Base-by-base conservation (phyloP, 1,140 invertebrate genomes). In the Pseudomyrmex pallidus region DNA sequence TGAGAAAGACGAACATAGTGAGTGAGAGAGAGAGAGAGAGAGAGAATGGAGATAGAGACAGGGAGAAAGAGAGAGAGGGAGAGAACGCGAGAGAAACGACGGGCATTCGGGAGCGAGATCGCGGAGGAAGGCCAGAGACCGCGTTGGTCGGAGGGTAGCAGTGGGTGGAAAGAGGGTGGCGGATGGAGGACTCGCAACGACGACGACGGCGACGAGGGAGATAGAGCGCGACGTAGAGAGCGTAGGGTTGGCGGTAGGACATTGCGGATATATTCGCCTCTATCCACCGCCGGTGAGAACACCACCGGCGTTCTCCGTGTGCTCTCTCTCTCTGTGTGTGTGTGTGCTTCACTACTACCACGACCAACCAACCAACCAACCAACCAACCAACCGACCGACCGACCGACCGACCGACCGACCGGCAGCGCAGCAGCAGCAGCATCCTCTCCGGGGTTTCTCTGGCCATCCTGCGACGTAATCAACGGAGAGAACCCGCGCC, bases 381-480 rank as follows among this genome's bases (percentile, higher is more conserved):
- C 35, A 35, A 35, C 35, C 35, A 35, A 35, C 35, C 35, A 7
- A 35, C 35, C 35, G 35, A 35, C 35, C 35, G 35, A 35, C 35
- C 35, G 35, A 35, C 35, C 35, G 35, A 35, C 50, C 50, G n/a
- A 72, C 76, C 72, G 76, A 76, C 83, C 85, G 56, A 74, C 70
- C 83, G 67, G 77, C 84, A 64, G 25, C 52, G 63, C 57, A 80
- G 66, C 67, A 17, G 35, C 5, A 35, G 35, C 84, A 89, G 87
- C 89, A 91, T 92, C 90, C 91, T 92, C 90, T 87, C 88, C 80
- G 76, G 90, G 91, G 91, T 90, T 92, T 89, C 88, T 89, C 88
- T 92, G 92, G 87, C 93, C 91, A 93, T 93, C 90, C 92, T 93
- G 93, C 93, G 93, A 94, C 93, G 93, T 94, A 94, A 94, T 94